Percentiles rank a stretch among this genome's conserved stretches.
Conservation (phyloP, 2,113 vertebrate genomes). For the Poecilia latipinna region DNA sequence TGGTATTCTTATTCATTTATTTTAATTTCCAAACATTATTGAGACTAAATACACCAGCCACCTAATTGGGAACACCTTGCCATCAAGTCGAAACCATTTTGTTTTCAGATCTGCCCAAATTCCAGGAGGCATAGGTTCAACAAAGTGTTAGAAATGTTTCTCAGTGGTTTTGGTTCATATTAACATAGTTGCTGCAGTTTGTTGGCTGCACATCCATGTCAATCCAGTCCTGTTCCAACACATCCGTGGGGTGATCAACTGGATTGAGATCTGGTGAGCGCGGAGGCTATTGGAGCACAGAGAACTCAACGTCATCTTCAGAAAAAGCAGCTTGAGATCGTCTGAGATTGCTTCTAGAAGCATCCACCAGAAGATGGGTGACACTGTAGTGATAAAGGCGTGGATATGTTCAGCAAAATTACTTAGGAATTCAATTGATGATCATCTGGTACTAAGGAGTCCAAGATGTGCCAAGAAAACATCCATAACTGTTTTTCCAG, state of each 20-base stretch:
- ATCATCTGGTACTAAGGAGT: neutral
- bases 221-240: neutral
- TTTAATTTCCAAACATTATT: slow-evolving; percentile 18
- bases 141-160: no score
- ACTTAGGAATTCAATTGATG: neutral
- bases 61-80: neutral
- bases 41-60: neutral
- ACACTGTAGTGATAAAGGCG: neutral
- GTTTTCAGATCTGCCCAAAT: no score
- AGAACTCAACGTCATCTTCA: neutral
- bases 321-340: neutral
- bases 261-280: neutral
- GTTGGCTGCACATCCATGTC: neutral
- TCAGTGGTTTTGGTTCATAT: neutral
- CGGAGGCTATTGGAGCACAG: neutral
- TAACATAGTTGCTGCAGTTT: neutral
- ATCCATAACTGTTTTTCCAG: neutral
- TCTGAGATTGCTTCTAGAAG: neutral
- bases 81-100: no score
- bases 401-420: neutral
- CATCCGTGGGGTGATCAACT: neutral
- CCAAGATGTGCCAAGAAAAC: neutral
- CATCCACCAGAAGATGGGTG: neutral
- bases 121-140: no score
- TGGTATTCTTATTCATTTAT: neutral